phyloP scores from a whole-genome alignment of 2,888 invertebrate species.

The Chydorus sphaericus region DNA sequence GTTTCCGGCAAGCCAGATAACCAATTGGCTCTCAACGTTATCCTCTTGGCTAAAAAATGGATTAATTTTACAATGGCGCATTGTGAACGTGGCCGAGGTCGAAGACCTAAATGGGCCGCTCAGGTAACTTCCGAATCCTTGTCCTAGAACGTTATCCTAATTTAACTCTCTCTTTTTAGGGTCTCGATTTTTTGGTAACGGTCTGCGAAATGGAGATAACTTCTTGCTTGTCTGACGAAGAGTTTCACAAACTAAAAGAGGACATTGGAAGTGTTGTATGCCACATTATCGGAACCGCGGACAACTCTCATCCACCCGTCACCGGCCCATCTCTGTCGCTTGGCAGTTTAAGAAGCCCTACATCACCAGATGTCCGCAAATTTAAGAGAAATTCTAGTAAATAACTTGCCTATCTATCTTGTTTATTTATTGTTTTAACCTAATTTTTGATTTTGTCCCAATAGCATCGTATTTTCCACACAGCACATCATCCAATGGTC shows the following conservation, averaged over 20 bases:
- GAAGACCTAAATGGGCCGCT: constrained; percentile 73
- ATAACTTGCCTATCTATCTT: neutral
- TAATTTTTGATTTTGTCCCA: neutral
- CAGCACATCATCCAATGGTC: neutral
- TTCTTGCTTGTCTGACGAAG: constrained; percentile 52
- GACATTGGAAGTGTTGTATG: constrained; percentile 73
- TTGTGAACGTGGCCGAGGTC: constrained; percentile 67
- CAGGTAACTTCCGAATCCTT: constrained; percentile 31
- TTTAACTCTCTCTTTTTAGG: constrained; percentile 25
- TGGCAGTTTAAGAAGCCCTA: neutral
- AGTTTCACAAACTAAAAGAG: constrained; percentile 62
- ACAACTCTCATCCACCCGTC: constrained; percentile 1
- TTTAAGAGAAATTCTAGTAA: neutral
- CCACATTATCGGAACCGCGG: constrained; percentile 61
- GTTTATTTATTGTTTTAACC: neutral
- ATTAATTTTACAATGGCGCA: constrained; percentile 72
- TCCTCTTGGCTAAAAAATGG: constrained; percentile 65
- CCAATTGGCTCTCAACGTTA: constrained; percentile 42
- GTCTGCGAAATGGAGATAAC: constrained; percentile 75
- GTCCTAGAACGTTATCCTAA: neutral
- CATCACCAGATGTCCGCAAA: neutral
- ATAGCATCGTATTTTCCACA: neutral
- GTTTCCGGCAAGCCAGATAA: constrained; percentile 34
- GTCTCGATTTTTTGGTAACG: constrained; percentile 68
- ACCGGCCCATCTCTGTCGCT: neutral